Evolutionary conservation across 2,797 vertebrate genomes (phyloP), one percentile per base, ranked within the genome.

Genomic region (Pagetopsis macropterus): DNA sequence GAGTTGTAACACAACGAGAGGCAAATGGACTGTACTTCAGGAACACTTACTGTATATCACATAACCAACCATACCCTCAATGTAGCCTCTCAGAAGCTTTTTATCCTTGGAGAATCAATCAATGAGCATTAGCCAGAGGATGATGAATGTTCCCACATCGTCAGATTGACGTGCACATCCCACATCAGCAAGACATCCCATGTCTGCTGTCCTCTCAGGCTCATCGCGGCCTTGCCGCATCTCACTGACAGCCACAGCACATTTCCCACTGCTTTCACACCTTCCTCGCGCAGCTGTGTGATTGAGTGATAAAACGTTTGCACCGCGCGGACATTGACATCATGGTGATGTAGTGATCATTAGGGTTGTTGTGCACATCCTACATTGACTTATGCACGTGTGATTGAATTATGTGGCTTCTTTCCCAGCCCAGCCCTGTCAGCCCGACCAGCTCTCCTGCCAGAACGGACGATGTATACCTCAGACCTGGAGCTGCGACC

Each of bases 381-480:
- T 23, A n/a, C 72, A 55, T 84, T 84, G 84, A 88, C 82, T 83
- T 75, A 83, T 81, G 69, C 64, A 75, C 31, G 44, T 67, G 74
- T 81, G 83, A 90, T 81, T 87, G 71, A 88, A 87, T 90, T 79
- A 83, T 83, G 61, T 65, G 66, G 60, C 31, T 62, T 54, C 33
- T 75, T 73, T 72, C 78, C 58, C 88, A 99, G 98, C 96, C 85
- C 96, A 94, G 90, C 95, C 96, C 23, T 99, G 98, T 90, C 96
- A 96, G 81, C 77, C 86, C 43, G 95, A 96, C 73, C 97, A 99
- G 45, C 97, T 98, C 92, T 95, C 96, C 3, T 99, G 98, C 84
- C 94, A 92, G 71, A 99, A 96, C 0, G 97, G 97, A 4, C 97
- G 97, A n/a, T 99, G 98, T 48, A 95, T 99, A 84, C 97, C 98